Evolutionary conservation across 2,797 vertebrate genomes (phyloP).

Genomic region (Falco rusticolus): DNA sequence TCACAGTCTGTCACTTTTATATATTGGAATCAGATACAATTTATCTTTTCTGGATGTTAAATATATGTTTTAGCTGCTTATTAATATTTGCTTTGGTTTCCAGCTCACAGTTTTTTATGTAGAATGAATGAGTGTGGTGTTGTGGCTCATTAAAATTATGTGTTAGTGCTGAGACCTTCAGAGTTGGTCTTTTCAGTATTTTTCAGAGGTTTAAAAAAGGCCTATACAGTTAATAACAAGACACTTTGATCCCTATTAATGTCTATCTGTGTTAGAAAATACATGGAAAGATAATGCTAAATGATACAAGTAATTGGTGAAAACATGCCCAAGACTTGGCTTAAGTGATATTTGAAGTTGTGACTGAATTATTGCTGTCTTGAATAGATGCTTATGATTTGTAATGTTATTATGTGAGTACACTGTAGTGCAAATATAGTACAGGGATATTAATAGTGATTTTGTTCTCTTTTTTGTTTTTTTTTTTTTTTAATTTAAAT

Average conservation of each 20-base stretch:
- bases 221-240: neutral
- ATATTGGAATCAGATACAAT: neutral
- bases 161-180: neutral
- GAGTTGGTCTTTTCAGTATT: neutral
- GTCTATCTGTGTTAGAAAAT: neutral
- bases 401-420: neutral
- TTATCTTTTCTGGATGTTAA: conserved; percentile 40
- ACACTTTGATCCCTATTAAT: neutral
- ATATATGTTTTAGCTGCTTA: neutral
- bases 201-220: neutral
- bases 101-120: neutral
- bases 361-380: neutral
- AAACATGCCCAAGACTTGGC: neutral
- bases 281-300: neutral
- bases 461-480: neutral
- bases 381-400: neutral
- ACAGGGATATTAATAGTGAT: neutral
- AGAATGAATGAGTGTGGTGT: neutral
- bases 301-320: neutral
- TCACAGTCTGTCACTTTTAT: conserved; percentile 35
- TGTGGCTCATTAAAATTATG: neutral
- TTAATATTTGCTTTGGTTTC: conserved; percentile 36
- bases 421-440: neutral
- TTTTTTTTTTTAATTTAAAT: neutral
- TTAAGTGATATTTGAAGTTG: neutral